Base-by-base conservation (phyloP, 2,113 vertebrate species). In the Prinia subflava region DNA sequence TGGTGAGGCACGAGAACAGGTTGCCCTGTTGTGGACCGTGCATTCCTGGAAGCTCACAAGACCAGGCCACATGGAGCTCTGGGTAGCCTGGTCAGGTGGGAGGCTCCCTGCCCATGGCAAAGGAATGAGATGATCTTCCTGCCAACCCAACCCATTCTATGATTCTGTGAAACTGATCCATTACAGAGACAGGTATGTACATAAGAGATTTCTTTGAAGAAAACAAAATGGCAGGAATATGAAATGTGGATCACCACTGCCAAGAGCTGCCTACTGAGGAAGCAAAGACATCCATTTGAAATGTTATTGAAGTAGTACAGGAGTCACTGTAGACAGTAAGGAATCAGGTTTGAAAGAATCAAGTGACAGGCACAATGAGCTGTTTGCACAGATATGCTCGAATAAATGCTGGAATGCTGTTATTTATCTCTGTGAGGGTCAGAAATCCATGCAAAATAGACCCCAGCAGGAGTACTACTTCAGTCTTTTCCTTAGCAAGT, bases 221-320 rank as follows among this genome's bases (percentile, higher is more conserved):
- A 57, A 80, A 68, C 30, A 39, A 62, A 91, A 64, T 49, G 15
- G 25, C 35, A 78, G 6, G 16, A 37, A 42, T 87, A 25, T 11
- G 20, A 74, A 47, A 78, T 24, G 27, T 19, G 22, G 28, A 6
- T 11, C 7, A 24, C 5, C 35, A 21, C 60, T 59, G 35, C n/a
- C 57, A 57, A 57, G 28, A 47, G 25, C 28, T 44, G 23, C 7
- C 64, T 75, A 39, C 39, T 39, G 39, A 44, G 42, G 37, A 75
- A 82, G 15, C 7, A 9, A 78, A 63, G 47, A 7, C 17, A 50
- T 0, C 0, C 1, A 3, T 70, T 55, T 77, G 16, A 50, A 78
- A 42, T 63, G 7, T 33, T 11, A 8, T 13, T 78, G 20, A 22
- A 55, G 6, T 2, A 15, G 14, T 31, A 18, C 21, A 62, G n/a